Evolutionary conservation across 2,888 invertebrate species (phyloP).

Genomic region (Itoplectis maculator): DNA sequence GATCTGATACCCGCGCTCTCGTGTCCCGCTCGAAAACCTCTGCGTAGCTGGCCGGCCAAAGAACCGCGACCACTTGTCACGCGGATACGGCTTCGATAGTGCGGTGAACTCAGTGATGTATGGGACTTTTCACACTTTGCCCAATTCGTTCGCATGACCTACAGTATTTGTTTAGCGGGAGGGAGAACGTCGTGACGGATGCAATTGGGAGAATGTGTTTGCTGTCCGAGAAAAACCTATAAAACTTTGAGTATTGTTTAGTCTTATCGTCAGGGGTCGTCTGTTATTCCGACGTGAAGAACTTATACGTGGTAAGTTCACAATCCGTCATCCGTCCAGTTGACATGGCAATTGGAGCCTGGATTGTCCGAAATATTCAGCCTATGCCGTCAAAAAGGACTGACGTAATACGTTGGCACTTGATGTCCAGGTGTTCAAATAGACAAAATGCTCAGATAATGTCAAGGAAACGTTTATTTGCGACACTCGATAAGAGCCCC

Average conservation of each 20-base stretch:
- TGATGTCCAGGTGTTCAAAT: background rate
- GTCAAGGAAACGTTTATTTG: background rate
- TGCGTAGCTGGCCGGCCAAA: too few relatives aligned
- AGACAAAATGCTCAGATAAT: background rate
- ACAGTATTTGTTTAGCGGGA: background rate
- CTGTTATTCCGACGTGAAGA: background rate
- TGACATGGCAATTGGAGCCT: background rate
- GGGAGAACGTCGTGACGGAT: background rate
- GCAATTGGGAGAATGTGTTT: background rate
- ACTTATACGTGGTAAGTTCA: background rate
- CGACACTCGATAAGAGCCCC: background rate
- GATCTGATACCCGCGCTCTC: background rate
- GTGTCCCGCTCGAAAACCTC: slow-evolving; percentile 1
- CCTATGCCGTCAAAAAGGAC: background rate
- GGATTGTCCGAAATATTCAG: background rate
- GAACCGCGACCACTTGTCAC: background rate
- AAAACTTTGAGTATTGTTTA: background rate
- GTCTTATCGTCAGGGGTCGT: background rate
- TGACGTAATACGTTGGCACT: too few relatives aligned
- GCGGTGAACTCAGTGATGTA: slow-evolving; percentile 7
- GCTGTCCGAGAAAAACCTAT: background rate
- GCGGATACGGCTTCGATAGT: background rate
- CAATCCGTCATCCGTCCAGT: background rate
- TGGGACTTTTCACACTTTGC: slow-evolving; percentile 39
- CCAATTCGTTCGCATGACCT: slow-evolving; percentile 24